Conservation (phyloP, 2,888 invertebrate genomes). For the Philopedon plagiatum region DNA sequence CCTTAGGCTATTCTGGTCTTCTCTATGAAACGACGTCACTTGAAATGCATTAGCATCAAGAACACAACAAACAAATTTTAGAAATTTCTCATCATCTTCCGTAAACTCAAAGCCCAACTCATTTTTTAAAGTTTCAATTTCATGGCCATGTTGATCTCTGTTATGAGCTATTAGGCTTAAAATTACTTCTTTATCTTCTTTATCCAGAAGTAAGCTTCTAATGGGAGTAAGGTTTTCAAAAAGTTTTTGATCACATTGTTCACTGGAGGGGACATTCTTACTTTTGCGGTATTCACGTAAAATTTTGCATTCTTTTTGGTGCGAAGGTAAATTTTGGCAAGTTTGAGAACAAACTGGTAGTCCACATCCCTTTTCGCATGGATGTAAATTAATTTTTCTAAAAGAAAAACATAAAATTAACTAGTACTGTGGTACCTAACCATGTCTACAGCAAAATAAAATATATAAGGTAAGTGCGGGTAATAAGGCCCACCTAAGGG, state of each 20-base stretch:
- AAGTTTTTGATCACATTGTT: conserved; percentile 56
- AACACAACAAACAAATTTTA: conserved; percentile 74
- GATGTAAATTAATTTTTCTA: conserved; percentile 65
- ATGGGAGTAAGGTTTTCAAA: conserved; percentile 68
- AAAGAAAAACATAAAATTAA: conserved; percentile 71
- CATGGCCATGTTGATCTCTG: conserved; percentile 70
- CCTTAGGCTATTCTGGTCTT: conserved; percentile 65
- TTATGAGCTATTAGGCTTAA: conserved; percentile 64
- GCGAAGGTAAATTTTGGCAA: conserved; percentile 75
- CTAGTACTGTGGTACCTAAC: no score
- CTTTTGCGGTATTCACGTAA: conserved; percentile 70
- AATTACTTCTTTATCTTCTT: conserved; percentile 72
- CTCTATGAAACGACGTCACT: conserved; percentile 68
- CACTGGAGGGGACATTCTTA: not conserved
- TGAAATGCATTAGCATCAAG: conserved; percentile 81
- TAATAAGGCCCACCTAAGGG: no score
- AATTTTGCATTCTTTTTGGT: conserved; percentile 77
- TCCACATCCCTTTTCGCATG: conserved; percentile 77
- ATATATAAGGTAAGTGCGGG: no score
- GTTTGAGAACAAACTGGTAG: conserved; percentile 78
- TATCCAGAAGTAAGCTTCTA: conserved; percentile 66
- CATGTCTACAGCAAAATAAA: no score
- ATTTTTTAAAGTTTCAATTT: conserved; percentile 73
- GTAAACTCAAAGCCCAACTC: conserved; percentile 70
- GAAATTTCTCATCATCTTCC: conserved; percentile 72